Percentiles rank a stretch among this genome's conserved stretches.
Conservation (phyloP, 2,888 invertebrate genomes). For the Gastracanthus pulcherrimus region DNA sequence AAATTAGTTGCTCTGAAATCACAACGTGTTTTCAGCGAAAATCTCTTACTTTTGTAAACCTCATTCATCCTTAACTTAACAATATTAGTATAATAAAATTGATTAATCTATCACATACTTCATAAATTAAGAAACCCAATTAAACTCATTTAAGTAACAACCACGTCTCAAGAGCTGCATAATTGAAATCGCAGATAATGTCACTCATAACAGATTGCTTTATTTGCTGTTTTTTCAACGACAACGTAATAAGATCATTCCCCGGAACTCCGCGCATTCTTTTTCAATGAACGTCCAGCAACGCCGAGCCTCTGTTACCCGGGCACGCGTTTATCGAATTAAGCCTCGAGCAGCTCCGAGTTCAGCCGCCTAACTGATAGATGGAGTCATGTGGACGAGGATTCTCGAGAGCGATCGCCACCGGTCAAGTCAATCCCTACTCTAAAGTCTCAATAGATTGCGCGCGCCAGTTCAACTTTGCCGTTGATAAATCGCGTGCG, state of each 20-base stretch:
- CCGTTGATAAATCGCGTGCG: not conserved
- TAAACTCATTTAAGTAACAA: not conserved
- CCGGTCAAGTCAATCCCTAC: slow-evolving; percentile 6
- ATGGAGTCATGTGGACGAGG: not conserved
- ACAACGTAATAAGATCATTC: not conserved
- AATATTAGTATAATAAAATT: not conserved
- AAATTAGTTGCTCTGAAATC: no score
- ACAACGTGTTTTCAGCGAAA: no score
- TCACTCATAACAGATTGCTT: not conserved
- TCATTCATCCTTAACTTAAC: no score
- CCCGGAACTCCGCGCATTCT: not conserved
- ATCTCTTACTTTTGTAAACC: no score
- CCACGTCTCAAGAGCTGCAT: not conserved
- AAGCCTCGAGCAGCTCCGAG: not conserved
- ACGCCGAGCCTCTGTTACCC: not conserved
- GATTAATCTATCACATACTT: no score
- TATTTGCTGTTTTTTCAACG: not conserved
- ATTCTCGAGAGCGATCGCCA: not conserved
- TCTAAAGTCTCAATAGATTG: not conserved
- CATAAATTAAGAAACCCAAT: no score
- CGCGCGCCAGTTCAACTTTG: not conserved
- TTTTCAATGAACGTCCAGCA: not conserved
- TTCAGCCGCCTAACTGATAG: not conserved
- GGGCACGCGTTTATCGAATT: not conserved
- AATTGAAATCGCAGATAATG: not conserved